A percentile compares a stretch with the other conserved stretches of the same genome.
phyloP scores from a whole-genome alignment of 23 tunicate species.

The Oikopleura vanhoeffeni region DNA sequence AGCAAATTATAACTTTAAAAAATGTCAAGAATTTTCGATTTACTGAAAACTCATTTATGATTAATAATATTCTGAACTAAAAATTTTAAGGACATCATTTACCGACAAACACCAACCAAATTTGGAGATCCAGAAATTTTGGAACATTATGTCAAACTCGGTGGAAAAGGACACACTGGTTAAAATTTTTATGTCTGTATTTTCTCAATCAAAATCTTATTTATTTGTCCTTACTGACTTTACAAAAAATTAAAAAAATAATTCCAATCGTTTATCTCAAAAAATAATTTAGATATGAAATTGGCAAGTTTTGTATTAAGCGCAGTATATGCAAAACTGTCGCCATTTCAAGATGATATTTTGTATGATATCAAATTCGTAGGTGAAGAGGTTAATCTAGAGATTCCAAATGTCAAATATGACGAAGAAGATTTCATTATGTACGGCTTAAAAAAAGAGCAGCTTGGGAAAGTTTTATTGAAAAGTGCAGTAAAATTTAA shows the following conservation, averaged over 20 bases:
- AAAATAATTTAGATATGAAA: slow-evolving; percentile 13
- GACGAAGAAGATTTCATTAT: slow-evolving; percentile 31
- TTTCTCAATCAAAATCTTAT: background rate
- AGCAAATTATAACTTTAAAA: no score
- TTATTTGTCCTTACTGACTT: background rate
- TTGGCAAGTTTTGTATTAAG: background rate
- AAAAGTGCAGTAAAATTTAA: no score
- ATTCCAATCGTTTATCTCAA: no score
- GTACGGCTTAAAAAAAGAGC: no score
- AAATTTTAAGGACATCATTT: slow-evolving; percentile 3
- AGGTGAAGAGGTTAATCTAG: background rate
- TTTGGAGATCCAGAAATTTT: slow-evolving; percentile 9
- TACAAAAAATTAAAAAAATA: no score
- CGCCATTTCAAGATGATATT: slow-evolving; percentile 44
- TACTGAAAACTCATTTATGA: no score
- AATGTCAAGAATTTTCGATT: no score
- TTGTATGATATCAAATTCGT: slow-evolving; percentile 22
- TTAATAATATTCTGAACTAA: no score
- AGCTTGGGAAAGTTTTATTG: no score
- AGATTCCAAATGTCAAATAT: slow-evolving; percentile 11
- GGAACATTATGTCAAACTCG: slow-evolving; percentile 3
- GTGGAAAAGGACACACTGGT: slow-evolving; percentile 8
- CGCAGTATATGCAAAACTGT: background rate
- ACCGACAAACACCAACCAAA: background rate
- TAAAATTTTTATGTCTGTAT: background rate